A percentile compares a stretch with the other conserved stretches of the same genome.
These are phyloP conservation scores for Idaea aversata DNA, from an alignment of 2,888 invertebrate genomes.

Conservation along the genomic window DNA sequence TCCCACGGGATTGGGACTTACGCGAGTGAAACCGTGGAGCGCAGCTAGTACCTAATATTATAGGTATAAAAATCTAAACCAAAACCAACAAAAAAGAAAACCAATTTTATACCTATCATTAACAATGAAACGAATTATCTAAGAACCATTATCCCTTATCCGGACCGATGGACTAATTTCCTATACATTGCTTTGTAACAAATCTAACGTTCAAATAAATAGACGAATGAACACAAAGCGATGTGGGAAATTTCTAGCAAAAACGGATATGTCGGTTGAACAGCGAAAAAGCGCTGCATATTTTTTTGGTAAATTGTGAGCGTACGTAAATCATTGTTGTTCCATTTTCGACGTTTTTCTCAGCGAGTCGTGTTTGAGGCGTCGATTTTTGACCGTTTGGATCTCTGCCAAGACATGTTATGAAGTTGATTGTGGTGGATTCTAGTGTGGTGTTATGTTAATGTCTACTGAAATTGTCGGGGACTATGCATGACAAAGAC, in stretches of 20 bases:
- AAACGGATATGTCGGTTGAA: background rate
- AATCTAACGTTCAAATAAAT: background rate
- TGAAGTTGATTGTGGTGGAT: constrained; percentile 9
- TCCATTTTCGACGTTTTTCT: constrained; percentile 23
- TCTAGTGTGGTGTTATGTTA: background rate
- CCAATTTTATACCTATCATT: too few relatives aligned
- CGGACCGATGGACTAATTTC: background rate
- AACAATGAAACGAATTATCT: background rate
- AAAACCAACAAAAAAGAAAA: too few relatives aligned
- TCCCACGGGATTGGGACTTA: too few relatives aligned
- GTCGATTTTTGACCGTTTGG: constrained; percentile 23
- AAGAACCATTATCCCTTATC: background rate
- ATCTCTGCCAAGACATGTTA: constrained; percentile 24
- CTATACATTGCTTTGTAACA: background rate
- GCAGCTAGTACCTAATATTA: too few relatives aligned
- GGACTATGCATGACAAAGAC: too few relatives aligned
- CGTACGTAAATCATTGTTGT: constrained; percentile 26
- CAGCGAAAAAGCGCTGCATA: constrained; percentile 10
- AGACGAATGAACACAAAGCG: background rate
- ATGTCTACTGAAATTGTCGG: background rate
- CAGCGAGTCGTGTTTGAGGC: constrained; percentile 14
- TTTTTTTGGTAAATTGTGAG: constrained; percentile 21
- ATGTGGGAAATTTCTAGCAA: background rate
- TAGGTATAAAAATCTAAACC: too few relatives aligned
- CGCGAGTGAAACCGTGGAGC: too few relatives aligned